Conservation (phyloP, 2,797 vertebrate species). For the Pteropus rufus region DNA sequence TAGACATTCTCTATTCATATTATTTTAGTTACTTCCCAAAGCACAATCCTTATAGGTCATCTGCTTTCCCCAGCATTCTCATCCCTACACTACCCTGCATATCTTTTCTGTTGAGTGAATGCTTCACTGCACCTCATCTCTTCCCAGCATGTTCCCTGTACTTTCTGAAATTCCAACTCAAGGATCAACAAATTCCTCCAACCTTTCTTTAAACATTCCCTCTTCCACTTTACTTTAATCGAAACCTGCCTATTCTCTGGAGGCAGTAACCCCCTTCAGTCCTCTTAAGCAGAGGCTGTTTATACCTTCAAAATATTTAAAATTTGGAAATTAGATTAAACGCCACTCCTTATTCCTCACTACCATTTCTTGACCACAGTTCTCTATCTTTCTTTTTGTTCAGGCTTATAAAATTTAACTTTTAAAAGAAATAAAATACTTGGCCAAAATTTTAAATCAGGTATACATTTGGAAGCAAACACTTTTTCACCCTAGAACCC, state of each 20-base stretch:
- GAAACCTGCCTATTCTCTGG: background rate
- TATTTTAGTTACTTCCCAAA: background rate
- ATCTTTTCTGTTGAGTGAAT: too few relatives aligned
- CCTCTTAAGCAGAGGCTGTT: background rate
- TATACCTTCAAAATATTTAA: background rate
- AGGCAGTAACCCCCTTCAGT: background rate
- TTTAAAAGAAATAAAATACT: background rate
- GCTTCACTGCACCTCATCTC: accelerated
- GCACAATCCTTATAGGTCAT: too few relatives aligned
- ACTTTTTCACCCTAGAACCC: background rate
- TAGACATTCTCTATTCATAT: background rate
- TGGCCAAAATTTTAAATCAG: background rate
- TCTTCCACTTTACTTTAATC: background rate
- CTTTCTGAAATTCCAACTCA: background rate
- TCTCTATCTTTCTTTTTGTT: background rate
- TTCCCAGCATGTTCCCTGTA: background rate
- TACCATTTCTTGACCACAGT: background rate
- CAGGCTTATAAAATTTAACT: background rate
- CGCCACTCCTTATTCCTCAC: background rate
- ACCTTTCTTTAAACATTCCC: background rate
- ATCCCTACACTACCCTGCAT: accelerated
- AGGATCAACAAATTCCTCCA: background rate
- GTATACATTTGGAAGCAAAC: background rate
- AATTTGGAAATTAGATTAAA: background rate
- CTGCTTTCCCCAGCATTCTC: background rate